Evolutionary conservation across 2,888 invertebrate genomes (phyloP).

Genomic region (Chrysodeixis includens): DNA sequence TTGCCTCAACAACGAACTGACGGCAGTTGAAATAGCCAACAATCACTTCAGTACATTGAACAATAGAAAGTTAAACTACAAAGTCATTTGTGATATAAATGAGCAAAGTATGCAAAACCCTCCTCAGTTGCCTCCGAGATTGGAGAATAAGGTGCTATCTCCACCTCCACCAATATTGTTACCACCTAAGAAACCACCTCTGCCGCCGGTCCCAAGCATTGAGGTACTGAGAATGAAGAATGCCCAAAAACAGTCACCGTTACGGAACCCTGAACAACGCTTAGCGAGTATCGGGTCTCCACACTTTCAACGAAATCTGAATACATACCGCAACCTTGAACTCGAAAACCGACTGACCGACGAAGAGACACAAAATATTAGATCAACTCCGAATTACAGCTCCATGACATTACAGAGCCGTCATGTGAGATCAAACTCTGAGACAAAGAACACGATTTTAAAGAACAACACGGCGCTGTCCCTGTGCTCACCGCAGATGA

Average conservation of each 20-base stretch:
- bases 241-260: slow-evolving; percentile 80
- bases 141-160: slow-evolving; percentile 77
- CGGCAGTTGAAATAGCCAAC: slow-evolving; percentile 80
- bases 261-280: slow-evolving; percentile 84
- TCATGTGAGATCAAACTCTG: slow-evolving; percentile 84
- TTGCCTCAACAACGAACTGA: slow-evolving; percentile 81
- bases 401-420: slow-evolving; percentile 83
- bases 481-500: slow-evolving; percentile 89
- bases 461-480: slow-evolving; percentile 85
- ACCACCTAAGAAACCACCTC: slow-evolving; percentile 92
- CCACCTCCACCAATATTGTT: slow-evolving; percentile 88
- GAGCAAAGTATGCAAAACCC: slow-evolving; percentile 78
- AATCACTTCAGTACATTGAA: slow-evolving; percentile 85
- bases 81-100: slow-evolving; percentile 84
- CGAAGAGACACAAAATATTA: slow-evolving; percentile 72
- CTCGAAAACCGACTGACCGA: slow-evolving; percentile 80
- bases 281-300: slow-evolving; percentile 91
- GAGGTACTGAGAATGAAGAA: slow-evolving; percentile 90
- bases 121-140: slow-evolving; percentile 88
- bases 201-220: slow-evolving; percentile 92
- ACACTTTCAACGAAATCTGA: slow-evolving; percentile 90
- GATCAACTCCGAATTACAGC: slow-evolving; percentile 77
- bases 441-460: slow-evolving; percentile 84
- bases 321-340: slow-evolving; percentile 89
- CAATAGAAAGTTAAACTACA: slow-evolving; percentile 83